Percentiles rank a stretch among this genome's conserved stretches.
These are phyloP conservation scores for Piaya cayana DNA, from an alignment of 2,113 vertebrate species.

Conservation along the genomic window DNA sequence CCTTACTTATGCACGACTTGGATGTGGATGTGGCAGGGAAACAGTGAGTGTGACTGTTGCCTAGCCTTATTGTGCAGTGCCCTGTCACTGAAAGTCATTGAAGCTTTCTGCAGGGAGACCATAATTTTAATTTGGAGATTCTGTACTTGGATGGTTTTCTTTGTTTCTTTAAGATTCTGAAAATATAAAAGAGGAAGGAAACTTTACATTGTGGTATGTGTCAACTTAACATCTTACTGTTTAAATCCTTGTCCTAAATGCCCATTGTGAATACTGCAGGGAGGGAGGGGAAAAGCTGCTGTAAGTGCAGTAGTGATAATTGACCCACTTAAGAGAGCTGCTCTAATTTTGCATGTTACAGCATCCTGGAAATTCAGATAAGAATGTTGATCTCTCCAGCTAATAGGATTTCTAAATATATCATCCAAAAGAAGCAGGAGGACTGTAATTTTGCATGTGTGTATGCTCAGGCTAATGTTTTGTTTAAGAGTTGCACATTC, in stretches of 20 bases:
- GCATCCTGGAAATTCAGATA: constrained; percentile 71
- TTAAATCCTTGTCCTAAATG: constrained; percentile 41
- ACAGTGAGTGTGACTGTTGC: not conserved
- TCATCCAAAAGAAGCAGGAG: constrained; percentile 44
- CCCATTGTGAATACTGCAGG: constrained; percentile 18
- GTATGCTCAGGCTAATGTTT: constrained; percentile 39
- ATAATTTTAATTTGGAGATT: not conserved
- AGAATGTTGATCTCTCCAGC: constrained; percentile 69
- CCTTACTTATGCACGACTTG: not conserved
- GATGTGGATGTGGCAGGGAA: not conserved
- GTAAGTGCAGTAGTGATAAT: constrained; percentile 63
- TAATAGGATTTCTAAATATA: constrained; percentile 73
- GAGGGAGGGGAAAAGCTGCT: constrained; percentile 51
- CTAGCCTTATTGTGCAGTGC: not conserved
- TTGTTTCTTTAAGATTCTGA: not conserved
- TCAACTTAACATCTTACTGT: not conserved
- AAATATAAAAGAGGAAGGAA: not conserved
- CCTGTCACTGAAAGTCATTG: not conserved
- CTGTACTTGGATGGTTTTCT: not conserved
- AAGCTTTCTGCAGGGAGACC: not conserved
- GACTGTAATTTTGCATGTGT: constrained; percentile 23
- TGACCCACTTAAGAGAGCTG: constrained; percentile 69
- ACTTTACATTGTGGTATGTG: not conserved
- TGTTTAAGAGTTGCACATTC: constrained; percentile 38
- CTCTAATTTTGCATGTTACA: constrained; percentile 69